phyloP scores from a whole-genome alignment of 2,797 vertebrate species.

The Chloroceryle inda region DNA sequence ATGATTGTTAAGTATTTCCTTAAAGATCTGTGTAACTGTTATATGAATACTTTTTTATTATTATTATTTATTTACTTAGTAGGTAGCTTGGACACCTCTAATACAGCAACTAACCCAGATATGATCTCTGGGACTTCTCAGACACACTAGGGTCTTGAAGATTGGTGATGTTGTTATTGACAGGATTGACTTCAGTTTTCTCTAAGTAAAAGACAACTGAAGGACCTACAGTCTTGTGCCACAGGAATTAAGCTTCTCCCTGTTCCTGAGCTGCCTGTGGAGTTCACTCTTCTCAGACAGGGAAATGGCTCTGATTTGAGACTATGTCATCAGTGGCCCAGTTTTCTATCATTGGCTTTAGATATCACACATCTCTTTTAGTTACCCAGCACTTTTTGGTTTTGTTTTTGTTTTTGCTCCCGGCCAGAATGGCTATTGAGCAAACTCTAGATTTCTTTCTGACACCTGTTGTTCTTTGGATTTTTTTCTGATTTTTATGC shows the following conservation, averaged over 20 bases:
- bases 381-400: not conserved
- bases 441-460: not conserved
- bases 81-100: not conserved
- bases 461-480: not conserved
- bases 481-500: not conserved
- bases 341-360: not conserved
- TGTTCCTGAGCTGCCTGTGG: not conserved
- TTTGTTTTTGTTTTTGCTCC: not conserved
- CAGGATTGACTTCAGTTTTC: not conserved
- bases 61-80: accelerated
- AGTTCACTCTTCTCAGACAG: not conserved
- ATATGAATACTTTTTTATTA: not conserved
- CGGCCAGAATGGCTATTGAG: not conserved
- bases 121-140: not conserved
- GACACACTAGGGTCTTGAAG: not conserved
- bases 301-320: not conserved
- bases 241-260: not conserved
- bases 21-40: not conserved
- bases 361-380: not conserved
- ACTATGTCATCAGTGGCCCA: not conserved
- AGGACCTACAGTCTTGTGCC: not conserved
- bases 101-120: accelerated
- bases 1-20: not conserved
- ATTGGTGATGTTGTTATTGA: not conserved
- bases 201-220: not conserved